phyloP scores from a whole-genome alignment of 2,888 invertebrate species.

The Lepidocyrtoides sp. region DNA sequence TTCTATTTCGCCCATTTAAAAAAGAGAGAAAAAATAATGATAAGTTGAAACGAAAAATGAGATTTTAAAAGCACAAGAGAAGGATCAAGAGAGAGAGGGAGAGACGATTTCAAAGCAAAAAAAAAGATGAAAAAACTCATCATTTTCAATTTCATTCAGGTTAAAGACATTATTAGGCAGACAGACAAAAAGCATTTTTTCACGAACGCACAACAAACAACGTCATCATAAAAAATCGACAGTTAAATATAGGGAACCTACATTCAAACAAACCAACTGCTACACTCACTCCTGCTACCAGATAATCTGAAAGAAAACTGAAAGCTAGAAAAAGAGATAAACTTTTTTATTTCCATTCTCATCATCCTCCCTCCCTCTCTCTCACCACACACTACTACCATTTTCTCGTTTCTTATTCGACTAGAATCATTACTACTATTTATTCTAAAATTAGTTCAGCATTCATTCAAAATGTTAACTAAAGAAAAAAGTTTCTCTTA shows the following conservation, averaged over 20 bases:
- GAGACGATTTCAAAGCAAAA: constrained; percentile 21
- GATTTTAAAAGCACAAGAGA: constrained; percentile 1
- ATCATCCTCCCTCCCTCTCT: background rate
- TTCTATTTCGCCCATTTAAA: background rate
- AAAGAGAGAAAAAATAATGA: background rate
- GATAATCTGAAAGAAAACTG: constrained; percentile 13
- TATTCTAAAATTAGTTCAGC: constrained; percentile 69
- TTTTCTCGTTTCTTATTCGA: background rate
- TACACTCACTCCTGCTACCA: background rate
- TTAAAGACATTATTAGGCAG: constrained; percentile 20
- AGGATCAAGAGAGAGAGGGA: background rate
- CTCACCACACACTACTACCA: background rate
- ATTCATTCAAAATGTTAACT: background rate
- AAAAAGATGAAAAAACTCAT: constrained; percentile 29
- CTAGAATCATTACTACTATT: constrained; percentile 31
- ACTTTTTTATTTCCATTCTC: constrained; percentile 6
- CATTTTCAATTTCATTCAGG: constrained; percentile 61
- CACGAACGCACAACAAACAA: constrained; percentile 13
- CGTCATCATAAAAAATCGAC: constrained; percentile 61
- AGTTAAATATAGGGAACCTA: background rate
- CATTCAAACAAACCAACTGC: background rate
- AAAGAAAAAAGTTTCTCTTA: constrained; percentile 64
- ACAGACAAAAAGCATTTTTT: background rate
- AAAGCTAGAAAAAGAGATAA: constrained; percentile 7
- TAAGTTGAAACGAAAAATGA: constrained; percentile 38